Conservation (phyloP, 92 coral and sea anemone species). For the Galaxea fascicularis region DNA sequence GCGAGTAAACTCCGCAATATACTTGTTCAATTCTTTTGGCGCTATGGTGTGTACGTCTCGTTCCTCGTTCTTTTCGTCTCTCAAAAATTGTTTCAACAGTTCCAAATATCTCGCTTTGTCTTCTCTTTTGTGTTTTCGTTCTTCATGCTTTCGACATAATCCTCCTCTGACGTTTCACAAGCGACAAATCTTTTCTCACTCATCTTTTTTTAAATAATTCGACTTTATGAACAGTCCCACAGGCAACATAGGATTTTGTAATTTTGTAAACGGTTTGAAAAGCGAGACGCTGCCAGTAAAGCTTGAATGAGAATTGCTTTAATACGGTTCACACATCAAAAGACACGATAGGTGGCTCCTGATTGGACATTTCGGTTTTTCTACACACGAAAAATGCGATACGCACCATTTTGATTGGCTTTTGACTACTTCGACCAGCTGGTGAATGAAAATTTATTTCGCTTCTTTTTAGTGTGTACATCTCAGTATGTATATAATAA, state of each 20-base stretch:
- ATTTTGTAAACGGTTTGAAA: background rate
- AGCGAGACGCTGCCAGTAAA: background rate
- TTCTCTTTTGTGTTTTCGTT: slow-evolving; percentile 39
- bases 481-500: too few species aligned
- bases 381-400: slow-evolving; percentile 22
- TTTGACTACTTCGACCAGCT: too few species aligned
- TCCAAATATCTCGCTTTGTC: slow-evolving; percentile 21
- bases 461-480: too few species aligned
- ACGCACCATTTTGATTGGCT: slow-evolving; percentile 32
- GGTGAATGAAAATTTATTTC: too few species aligned
- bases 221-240: background rate
- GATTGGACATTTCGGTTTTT: slow-evolving; percentile 20
- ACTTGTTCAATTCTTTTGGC: slow-evolving; percentile 43
- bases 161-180: slow-evolving; percentile 34
- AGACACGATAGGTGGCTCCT: slow-evolving; percentile 43
- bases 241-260: background rate
- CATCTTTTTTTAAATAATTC: background rate
- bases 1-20: slow-evolving; percentile 38
- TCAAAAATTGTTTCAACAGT: slow-evolving; percentile 32
- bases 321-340: slow-evolving; percentile 25
- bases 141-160: slow-evolving; percentile 41
- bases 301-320: background rate
- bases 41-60: slow-evolving; percentile 3
- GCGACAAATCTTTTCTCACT: slow-evolving; percentile 17
- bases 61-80: background rate